Evolutionary conservation across 2,797 vertebrate genomes (phyloP).

Genomic region (Lutjanus argentimaculatus): DNA sequence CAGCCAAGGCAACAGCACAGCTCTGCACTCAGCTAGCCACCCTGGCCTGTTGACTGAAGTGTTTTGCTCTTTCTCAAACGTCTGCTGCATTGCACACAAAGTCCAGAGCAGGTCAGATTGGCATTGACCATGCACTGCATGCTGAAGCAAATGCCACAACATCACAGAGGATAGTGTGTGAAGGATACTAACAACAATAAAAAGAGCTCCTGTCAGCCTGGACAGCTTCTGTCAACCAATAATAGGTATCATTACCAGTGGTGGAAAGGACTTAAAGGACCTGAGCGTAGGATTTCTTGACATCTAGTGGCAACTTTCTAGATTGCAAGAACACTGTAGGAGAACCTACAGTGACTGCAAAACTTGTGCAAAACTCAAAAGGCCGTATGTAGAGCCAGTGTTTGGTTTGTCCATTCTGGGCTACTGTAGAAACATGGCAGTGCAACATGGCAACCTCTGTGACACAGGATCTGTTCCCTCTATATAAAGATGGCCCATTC

Average conservation of each 20-base stretch:
- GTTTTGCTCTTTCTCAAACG: constrained; percentile 38
- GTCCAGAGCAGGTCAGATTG: constrained; percentile 35
- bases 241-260: constrained; percentile 3
- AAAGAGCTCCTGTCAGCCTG: constrained; percentile 9
- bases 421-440: too few relatives aligned
- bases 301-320: too few relatives aligned
- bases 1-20: constrained; percentile 32
- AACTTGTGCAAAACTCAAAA: too few relatives aligned
- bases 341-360: too few relatives aligned
- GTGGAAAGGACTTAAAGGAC: not conserved
- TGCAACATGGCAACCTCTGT: too few relatives aligned
- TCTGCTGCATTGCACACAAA: constrained; percentile 10
- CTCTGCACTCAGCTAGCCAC: constrained; percentile 34
- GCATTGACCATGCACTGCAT: constrained; percentile 2
- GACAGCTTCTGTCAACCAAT: constrained; percentile 5
- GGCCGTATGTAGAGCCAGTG: too few relatives aligned
- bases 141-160: constrained; percentile 20
- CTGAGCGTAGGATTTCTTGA: too few relatives aligned
- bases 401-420: too few relatives aligned
- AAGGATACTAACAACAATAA: not conserved
- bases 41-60: constrained; percentile 39
- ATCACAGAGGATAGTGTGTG: not conserved
- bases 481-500: too few relatives aligned
- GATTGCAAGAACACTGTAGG: too few relatives aligned
- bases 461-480: too few relatives aligned